phyloP scores from a whole-genome alignment of 2,797 vertebrate species.

The Syngnathus rostellatus region DNA sequence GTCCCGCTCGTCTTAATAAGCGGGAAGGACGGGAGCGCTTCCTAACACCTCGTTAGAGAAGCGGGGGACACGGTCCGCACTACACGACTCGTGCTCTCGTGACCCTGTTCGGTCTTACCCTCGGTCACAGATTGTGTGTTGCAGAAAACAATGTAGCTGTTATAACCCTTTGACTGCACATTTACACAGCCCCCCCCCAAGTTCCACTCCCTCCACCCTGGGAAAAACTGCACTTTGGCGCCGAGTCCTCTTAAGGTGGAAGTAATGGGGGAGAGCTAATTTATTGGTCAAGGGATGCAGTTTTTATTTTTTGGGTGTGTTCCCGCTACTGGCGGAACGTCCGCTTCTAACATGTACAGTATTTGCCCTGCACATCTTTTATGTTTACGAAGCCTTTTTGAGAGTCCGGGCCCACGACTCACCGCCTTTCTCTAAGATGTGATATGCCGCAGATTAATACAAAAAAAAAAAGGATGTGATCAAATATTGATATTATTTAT shows the following conservation, averaged over 20 bases:
- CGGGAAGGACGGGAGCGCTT: conserved; percentile 52
- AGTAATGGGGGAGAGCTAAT: conserved; percentile 50
- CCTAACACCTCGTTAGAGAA: conserved; percentile 44
- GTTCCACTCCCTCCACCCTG: neutral
- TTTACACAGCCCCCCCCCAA: conserved; percentile 27
- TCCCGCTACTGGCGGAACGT: neutral
- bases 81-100: conserved; percentile 3
- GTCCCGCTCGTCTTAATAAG: conserved; percentile 61
- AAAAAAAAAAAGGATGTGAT: conserved; percentile 33
- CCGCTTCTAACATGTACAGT: conserved; percentile 17
- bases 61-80: conserved; percentile 26
- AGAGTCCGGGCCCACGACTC: conserved; percentile 37
- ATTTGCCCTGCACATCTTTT: conserved; percentile 29
- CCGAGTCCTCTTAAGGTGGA: conserved; percentile 37
- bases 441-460: conserved; percentile 39
- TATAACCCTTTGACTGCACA: conserved; percentile 54
- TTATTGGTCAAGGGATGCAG: conserved; percentile 43
- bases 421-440: conserved; percentile 56
- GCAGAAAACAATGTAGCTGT: conserved; percentile 59
- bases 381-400: conserved; percentile 54
- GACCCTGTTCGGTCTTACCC: conserved; percentile 32
- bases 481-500: conserved; percentile 61
- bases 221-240: conserved; percentile 42
- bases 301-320: conserved; percentile 6
- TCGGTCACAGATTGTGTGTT: conserved; percentile 47